Evolutionary conservation across 2,113 vertebrate species (phyloP).

Genomic region (Thunnus maccoyii): DNA sequence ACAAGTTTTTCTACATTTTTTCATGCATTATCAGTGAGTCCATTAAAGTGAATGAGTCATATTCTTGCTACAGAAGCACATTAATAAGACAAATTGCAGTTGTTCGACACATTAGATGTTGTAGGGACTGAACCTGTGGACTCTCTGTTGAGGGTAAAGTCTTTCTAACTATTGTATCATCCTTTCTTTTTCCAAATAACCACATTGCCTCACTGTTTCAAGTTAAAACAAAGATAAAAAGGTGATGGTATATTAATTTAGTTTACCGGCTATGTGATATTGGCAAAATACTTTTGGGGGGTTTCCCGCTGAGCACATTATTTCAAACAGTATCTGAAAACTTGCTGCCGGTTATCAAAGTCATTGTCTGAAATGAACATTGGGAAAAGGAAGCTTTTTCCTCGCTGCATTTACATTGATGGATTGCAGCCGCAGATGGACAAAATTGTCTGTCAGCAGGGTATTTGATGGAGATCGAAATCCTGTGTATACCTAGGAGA

Average conservation of each 20-base stretch:
- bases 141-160: background rate
- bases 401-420: slow-evolving; percentile 58
- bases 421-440: slow-evolving; percentile 64
- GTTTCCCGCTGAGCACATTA: slow-evolving; percentile 41
- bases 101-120: slow-evolving; percentile 31
- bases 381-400: slow-evolving; percentile 24
- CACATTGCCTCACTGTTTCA: background rate
- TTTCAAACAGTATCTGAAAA: slow-evolving; percentile 46
- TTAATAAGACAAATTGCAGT: slow-evolving; percentile 26
- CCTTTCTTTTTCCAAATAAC: background rate
- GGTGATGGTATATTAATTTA: background rate
- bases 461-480: slow-evolving; percentile 59
- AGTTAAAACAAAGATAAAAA: slow-evolving; percentile 10
- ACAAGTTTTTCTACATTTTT: slow-evolving; percentile 17
- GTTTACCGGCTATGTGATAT: background rate
- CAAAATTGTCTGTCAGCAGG: slow-evolving; percentile 66
- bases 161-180: slow-evolving; percentile 30
- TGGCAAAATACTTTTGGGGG: background rate
- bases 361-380: slow-evolving; percentile 52
- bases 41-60: slow-evolving; percentile 28
- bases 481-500: slow-evolving; percentile 19
- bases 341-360: slow-evolving; percentile 53
- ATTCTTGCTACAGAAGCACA: slow-evolving; percentile 20
- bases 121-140: slow-evolving; percentile 19
- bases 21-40: slow-evolving; percentile 32